These are phyloP conservation scores for Apodemia hepburni DNA, from an alignment of 2,888 invertebrate species.

Conservation along the genomic window DNA sequence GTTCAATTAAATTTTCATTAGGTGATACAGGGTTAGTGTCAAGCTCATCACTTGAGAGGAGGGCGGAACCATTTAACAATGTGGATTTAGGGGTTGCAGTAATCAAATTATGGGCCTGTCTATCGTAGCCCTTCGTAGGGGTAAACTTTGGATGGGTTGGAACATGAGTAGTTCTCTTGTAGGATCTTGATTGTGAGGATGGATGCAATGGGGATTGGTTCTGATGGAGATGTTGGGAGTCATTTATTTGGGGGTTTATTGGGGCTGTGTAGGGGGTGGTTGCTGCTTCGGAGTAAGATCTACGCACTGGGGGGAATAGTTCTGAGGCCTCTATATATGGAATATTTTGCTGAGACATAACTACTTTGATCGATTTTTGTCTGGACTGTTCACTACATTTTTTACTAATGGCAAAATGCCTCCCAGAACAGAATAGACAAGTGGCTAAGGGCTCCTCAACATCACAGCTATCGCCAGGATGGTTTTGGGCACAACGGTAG, in stretches of 20 bases:
- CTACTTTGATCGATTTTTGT: background rate
- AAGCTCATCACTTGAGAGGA: too few species aligned
- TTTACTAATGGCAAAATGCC: background rate
- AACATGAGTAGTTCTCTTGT: background rate
- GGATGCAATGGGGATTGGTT: too few species aligned
- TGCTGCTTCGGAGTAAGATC: background rate
- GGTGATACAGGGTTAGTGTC: background rate
- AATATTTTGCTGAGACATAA: constrained; percentile 6
- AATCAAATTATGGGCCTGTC: background rate
- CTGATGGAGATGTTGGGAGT: background rate
- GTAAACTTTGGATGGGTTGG: background rate
- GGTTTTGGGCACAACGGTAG: background rate
- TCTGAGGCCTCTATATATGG: background rate
- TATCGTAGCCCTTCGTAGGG: background rate
- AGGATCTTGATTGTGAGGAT: background rate
- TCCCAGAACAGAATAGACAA: background rate
- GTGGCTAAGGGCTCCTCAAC: background rate
- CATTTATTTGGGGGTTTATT: background rate
- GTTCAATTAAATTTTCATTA: background rate
- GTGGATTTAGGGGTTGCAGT: background rate
- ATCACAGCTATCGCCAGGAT: constrained; percentile 4
- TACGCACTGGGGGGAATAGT: background rate
- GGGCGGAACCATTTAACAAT: too few species aligned
- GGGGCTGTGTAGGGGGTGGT: background rate
- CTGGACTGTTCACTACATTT: background rate